Evolutionary conservation across 1,140 invertebrate genomes (phyloP).

Genomic region (Drosophila parvula): DNA sequence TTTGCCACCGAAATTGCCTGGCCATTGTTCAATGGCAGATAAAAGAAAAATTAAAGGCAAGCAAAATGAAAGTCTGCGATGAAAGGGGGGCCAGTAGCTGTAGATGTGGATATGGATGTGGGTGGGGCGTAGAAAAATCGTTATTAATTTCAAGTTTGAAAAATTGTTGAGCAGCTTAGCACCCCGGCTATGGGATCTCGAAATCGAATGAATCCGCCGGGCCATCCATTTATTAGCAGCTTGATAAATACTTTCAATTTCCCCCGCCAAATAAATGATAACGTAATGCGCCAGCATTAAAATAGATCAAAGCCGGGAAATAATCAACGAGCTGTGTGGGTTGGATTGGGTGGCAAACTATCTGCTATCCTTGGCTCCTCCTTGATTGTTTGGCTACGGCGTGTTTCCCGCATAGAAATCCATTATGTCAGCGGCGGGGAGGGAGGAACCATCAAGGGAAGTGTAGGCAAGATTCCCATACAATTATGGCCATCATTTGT

Average conservation of each 20-base stretch:
- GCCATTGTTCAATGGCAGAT: slow-evolving; percentile 82
- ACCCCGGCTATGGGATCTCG: slow-evolving; percentile 31
- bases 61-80: slow-evolving; percentile 65
- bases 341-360: slow-evolving; percentile 12
- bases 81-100: slow-evolving; percentile 15
- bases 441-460: slow-evolving; percentile 22
- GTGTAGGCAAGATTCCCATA: slow-evolving; percentile 41
- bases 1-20: slow-evolving; percentile 64
- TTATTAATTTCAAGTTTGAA: slow-evolving; percentile 82
- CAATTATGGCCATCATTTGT: slow-evolving; percentile 53
- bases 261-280: slow-evolving; percentile 77
- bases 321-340: slow-evolving; percentile 34
- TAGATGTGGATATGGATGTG: background rate
- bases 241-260: slow-evolving; percentile 83
- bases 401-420: slow-evolving; percentile 38
- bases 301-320: slow-evolving; percentile 69
- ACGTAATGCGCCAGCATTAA: slow-evolving; percentile 74
- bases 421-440: slow-evolving; percentile 32
- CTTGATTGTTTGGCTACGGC: slow-evolving; percentile 22
- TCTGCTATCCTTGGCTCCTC: slow-evolving; percentile 3
- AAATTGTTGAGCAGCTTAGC: slow-evolving; percentile 77
- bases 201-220: slow-evolving; percentile 57
- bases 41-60: slow-evolving; percentile 82
- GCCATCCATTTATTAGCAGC: slow-evolving; percentile 79
- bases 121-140: slow-evolving; percentile 52